Conservation (phyloP, 1,140 invertebrate species). For the Zaprionus capensis region DNA sequence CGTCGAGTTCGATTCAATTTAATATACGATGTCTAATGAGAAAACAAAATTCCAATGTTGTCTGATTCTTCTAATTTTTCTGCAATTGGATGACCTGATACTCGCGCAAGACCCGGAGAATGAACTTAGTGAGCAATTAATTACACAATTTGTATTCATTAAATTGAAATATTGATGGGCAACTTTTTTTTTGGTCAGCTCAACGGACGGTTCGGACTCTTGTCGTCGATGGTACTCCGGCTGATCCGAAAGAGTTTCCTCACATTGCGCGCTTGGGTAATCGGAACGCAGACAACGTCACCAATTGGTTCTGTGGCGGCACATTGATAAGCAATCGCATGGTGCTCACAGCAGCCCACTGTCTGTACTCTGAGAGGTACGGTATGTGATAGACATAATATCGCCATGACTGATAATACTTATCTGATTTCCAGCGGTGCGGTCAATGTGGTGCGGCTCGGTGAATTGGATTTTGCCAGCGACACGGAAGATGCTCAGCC, state of each 20-base stretch:
- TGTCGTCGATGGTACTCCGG: conserved; percentile 22
- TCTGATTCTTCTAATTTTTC: neutral
- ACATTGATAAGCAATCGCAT: conserved; percentile 77
- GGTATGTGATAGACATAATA: neutral
- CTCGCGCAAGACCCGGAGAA: neutral
- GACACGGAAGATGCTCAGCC: conserved; percentile 62
- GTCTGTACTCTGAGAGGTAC: conserved; percentile 55
- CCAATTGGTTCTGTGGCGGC: conserved; percentile 81
- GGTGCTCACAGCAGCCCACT: conserved; percentile 84
- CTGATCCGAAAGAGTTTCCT: conserved; percentile 79
- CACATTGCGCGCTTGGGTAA: conserved; percentile 82
- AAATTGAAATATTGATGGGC: neutral
- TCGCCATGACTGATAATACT: neutral
- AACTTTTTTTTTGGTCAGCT: conserved; percentile 49
- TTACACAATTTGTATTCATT: neutral
- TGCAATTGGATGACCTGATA: neutral
- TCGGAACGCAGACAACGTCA: conserved; percentile 33
- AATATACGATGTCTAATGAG: neutral
- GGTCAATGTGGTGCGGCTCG: conserved; percentile 63
- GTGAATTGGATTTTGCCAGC: conserved; percentile 61
- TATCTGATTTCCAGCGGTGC: conserved; percentile 13
- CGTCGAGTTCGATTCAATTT: neutral
- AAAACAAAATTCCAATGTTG: neutral
- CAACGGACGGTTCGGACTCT: neutral
- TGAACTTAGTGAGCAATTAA: neutral